Base-by-base conservation (phyloP, 2,113 vertebrate species). In the Tauraco erythrolophus region DNA sequence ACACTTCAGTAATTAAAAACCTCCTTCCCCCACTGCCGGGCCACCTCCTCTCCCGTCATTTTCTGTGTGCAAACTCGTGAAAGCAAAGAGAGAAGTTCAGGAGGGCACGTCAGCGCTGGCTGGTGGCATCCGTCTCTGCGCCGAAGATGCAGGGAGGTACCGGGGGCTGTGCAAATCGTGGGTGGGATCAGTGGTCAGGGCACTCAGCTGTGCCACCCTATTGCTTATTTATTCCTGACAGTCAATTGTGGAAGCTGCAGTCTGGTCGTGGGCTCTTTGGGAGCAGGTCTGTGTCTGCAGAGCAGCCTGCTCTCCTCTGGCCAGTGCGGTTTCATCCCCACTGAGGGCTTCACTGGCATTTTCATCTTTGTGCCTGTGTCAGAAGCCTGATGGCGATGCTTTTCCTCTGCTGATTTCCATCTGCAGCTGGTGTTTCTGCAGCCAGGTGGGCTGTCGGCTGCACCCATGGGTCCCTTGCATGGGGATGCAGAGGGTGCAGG, bases 1-100 rank as follows among this genome's bases (percentile, higher is more conserved):
- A 19, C 69, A 78, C 75, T 83, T 97, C 56, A 95, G 89, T 95
- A 93, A 92, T 89, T 92, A 94, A 92, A 86, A 75, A 83, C 70
- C 45, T 82, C 94, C 95, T 91, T 74, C 60, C 57, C 57, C 61
- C 41, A 46, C 93, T 57, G 69, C 91, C 23, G 23, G 53, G 92
- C 94, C 94, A 97, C 92, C 79, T 94, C 79, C 76, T 86, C 83
- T 92, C 76, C 75, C 9, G 10, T 91, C 76, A 35, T 64, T 41
- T 92, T 60, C 74, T 89, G 81, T 85, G 80, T 89, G 83, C 83
- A 93, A 90, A 87, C 86, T 83, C 1, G 0, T 6, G 37, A 60
- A 87, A 61, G 48, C 46, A 58, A 39, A 23, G 70, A 76, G 68
- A 37, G 75, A 27, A 78, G 61, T 64, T 80, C 22, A 58, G 75